Conservation (phyloP, 2,113 vertebrate genomes). For the Ahaetulla prasina region DNA sequence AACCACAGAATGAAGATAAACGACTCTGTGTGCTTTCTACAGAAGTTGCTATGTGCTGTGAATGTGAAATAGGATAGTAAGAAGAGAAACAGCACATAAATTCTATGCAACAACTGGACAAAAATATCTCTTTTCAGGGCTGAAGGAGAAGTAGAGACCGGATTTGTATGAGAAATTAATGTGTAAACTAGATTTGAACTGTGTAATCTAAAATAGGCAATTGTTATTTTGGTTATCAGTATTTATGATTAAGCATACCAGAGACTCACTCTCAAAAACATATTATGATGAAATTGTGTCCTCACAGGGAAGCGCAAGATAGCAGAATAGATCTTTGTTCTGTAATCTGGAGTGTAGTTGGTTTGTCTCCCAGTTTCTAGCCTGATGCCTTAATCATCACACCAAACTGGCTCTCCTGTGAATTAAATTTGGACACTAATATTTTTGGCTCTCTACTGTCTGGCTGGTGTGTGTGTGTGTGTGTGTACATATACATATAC, state of each 20-base stretch:
- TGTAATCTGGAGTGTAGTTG: background rate
- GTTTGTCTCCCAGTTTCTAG: background rate
- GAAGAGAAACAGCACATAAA: constrained; percentile 1
- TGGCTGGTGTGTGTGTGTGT: background rate
- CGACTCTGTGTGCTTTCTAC: constrained; percentile 36
- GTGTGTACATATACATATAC: background rate
- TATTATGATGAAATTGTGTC: background rate
- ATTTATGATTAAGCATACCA: background rate
- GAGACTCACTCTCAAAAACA: background rate
- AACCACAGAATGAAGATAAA: constrained; percentile 72
- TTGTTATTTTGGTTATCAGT: background rate
- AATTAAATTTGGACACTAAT: background rate
- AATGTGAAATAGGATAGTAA: constrained; percentile 49
- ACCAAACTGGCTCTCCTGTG: background rate
- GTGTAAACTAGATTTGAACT: background rate
- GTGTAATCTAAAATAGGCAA: background rate
- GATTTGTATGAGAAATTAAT: background rate
- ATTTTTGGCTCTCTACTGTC: background rate
- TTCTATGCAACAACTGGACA: constrained; percentile 37
- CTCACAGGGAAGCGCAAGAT: background rate
- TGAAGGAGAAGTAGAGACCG: background rate
- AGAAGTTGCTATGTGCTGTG: constrained; percentile 45
- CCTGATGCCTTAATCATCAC: no score
- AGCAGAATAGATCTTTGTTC: background rate
- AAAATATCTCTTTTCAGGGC: constrained; percentile 41